Conservation (phyloP, 1,140 invertebrate genomes). For the Drosophila parvula region DNA sequence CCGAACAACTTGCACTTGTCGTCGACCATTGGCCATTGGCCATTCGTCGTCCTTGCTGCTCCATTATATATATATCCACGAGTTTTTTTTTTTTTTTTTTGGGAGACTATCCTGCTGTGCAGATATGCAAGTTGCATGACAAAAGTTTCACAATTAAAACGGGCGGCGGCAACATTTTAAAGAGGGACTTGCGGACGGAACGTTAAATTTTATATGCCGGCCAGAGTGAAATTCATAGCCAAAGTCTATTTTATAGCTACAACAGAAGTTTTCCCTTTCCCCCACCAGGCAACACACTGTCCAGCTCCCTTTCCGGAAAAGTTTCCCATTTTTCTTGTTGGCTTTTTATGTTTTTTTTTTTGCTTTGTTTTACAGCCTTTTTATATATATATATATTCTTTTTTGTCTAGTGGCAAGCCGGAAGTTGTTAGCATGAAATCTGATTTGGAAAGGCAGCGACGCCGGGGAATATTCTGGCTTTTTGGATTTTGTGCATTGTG, state of each 20-base stretch:
- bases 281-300: background rate
- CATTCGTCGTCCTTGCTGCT: slow-evolving; percentile 17
- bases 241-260: slow-evolving; percentile 66
- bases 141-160: slow-evolving; percentile 78
- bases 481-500: slow-evolving; percentile 49
- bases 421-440: slow-evolving; percentile 64
- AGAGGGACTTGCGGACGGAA: slow-evolving; percentile 43
- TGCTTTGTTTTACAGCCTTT: slow-evolving; percentile 31
- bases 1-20: slow-evolving; percentile 57
- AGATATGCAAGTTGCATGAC: slow-evolving; percentile 64
- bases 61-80: slow-evolving; percentile 28
- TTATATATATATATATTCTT: slow-evolving; percentile 15
- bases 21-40: slow-evolving; percentile 47
- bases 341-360: slow-evolving; percentile 18
- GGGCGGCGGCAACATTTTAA: slow-evolving; percentile 49
- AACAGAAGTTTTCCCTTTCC: slow-evolving; percentile 33
- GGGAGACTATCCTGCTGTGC: slow-evolving; percentile 28
- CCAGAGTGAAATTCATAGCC: slow-evolving; percentile 52
- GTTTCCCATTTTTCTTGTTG: slow-evolving; percentile 42
- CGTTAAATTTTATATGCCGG: slow-evolving; percentile 57
- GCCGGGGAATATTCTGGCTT: slow-evolving; percentile 49
- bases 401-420: slow-evolving; percentile 39
- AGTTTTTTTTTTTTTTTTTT: slow-evolving; percentile 15
- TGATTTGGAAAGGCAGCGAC: slow-evolving; percentile 48
- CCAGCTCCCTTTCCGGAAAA: slow-evolving; percentile 35